Evolutionary conservation across 2,113 vertebrate genomes (phyloP).

Genomic region (Zosterops japonicus): DNA sequence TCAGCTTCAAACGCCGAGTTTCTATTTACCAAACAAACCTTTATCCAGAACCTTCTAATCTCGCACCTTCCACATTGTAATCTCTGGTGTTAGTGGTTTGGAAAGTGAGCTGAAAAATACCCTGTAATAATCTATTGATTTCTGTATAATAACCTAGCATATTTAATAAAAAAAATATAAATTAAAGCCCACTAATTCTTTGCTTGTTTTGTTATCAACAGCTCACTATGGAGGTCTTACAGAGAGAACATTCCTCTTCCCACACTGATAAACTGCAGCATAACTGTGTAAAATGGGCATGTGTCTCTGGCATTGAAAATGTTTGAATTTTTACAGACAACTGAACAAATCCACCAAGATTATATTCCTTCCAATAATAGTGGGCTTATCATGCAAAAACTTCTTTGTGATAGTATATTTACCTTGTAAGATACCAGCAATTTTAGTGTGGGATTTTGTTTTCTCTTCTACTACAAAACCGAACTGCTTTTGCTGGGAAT

Average conservation of each 20-base stretch:
- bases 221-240: neutral
- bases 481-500: neutral
- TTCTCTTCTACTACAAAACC: neutral
- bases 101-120: neutral
- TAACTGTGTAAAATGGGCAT: neutral
- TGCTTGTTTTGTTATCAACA: neutral
- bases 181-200: neutral
- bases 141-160: neutral
- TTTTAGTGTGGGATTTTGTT: neutral
- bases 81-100: neutral
- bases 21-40: neutral
- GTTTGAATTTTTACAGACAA: neutral
- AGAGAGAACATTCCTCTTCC: neutral
- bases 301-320: neutral
- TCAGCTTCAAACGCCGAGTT: neutral
- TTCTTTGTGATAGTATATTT: neutral
- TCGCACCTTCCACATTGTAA: neutral
- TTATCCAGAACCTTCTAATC: neutral
- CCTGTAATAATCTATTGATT: neutral
- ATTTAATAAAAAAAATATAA: neutral
- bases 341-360: neutral
- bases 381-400: neutral
- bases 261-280: neutral
- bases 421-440: neutral
- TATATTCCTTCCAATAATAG: neutral